Conservation (phyloP, 2,797 vertebrate genomes). For the Micromesistius poutassou region DNA sequence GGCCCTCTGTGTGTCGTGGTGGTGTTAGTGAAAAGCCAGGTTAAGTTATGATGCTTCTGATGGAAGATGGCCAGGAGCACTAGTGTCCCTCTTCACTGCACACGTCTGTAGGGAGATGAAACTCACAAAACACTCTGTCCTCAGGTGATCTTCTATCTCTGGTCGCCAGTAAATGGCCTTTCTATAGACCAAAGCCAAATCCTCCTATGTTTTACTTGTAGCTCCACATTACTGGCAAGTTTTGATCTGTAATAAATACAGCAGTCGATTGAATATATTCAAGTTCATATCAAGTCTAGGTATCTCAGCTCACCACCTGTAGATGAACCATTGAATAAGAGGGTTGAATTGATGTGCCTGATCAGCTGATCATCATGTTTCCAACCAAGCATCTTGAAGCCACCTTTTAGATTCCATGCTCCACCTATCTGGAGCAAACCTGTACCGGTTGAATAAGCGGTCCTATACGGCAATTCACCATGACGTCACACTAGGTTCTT, state of each 20-base stretch:
- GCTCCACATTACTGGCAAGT: background rate
- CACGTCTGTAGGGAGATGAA: background rate
- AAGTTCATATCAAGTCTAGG: background rate
- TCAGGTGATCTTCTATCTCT: background rate
- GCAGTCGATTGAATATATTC: background rate
- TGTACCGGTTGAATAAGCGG: background rate
- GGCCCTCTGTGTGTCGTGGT: background rate
- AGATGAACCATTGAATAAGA: background rate
- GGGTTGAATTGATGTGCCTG: too few species aligned
- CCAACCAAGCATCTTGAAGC: background rate
- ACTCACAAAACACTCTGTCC: background rate
- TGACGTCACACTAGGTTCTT: too few species aligned
- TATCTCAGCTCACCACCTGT: background rate
- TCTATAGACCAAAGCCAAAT: background rate
- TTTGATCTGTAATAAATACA: background rate
- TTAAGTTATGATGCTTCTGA: constrained; percentile 8
- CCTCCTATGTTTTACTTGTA: background rate
- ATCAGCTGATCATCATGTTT: background rate
- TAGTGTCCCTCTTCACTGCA: background rate
- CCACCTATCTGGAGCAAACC: background rate
- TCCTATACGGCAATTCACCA: too few species aligned
- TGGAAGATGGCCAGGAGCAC: constrained; percentile 17
- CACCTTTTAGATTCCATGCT: too few species aligned
- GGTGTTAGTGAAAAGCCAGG: background rate
- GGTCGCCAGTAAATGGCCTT: constrained; percentile 11